Evolutionary conservation across 2,888 invertebrate genomes (phyloP), one percentile per base, ranked within the genome.

Genomic region (Troglohyphantes excavatus): DNA sequence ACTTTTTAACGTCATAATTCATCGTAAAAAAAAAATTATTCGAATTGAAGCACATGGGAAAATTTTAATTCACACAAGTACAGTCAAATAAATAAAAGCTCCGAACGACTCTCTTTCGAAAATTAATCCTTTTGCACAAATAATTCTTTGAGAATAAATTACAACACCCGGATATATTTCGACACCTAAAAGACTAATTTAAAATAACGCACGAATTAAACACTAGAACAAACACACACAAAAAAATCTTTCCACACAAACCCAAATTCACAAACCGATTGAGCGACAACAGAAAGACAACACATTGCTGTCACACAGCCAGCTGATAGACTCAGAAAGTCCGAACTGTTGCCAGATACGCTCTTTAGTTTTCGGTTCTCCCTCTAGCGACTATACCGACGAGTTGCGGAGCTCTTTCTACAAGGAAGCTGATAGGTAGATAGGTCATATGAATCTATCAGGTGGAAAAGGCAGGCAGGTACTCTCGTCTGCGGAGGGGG

Each of bases 401-500:
- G 39, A 78, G 86, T 84, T 82, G 61, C 72, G 68, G 59, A 43
- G 19, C 33, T 82, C 59, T 78, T 73, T 78, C 72, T 46, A 84
- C 73, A 75, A 76, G 75, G 85, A 85, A 76, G 76, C 84, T 27
- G 76, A 43, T 6, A 46, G 65, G 29, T 68, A 88, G 88, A 63
- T 88, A 88, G 88, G 88, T 88, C 88, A 88, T 67, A 88, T 75
- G 81, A 73, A 82, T 75, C 88, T 82, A 75, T 82, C 75, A 75
- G 73, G 82, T 88, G 82, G 88, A 88, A 82, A 81, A 81, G n/a
- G 79, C 72, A 70, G 81, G 43, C 19, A 27, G 65, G n/a, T n/a
- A n/a, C n/a, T n/a, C n/a, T 67, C 26, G 63, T 67, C 43, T 23
- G 70, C 19, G 21, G 53, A 46, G 68, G 53, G 33, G 21, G 53